These are phyloP conservation scores for Silurus meridionalis DNA, from an alignment of 2,113 vertebrate species.

Conservation along the genomic window DNA sequence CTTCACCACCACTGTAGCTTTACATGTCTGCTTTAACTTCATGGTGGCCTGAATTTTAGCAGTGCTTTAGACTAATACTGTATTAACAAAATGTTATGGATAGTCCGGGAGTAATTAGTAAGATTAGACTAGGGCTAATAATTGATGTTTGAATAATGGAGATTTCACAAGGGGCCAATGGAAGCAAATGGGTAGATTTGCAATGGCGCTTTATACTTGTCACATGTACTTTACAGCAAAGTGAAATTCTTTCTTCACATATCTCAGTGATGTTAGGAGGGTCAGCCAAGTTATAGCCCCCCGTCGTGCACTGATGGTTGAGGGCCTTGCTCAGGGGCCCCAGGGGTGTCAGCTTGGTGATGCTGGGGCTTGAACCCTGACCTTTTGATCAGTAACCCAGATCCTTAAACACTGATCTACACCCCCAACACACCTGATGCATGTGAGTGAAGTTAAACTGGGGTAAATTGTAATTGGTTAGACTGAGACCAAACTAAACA, in stretches of 20 bases:
- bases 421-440: neutral
- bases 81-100: too few species aligned
- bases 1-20: neutral
- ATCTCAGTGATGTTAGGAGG: too few species aligned
- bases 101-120: neutral
- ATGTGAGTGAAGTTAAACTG: neutral
- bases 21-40: neutral
- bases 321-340: too few species aligned
- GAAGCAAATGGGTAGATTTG: neutral
- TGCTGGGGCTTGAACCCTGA: too few species aligned
- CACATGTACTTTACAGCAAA: too few species aligned
- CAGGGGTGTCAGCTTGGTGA: too few species aligned
- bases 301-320: too few species aligned
- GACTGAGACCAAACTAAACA: neutral
- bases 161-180: too few species aligned
- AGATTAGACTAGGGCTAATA: neutral
- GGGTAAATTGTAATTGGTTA: neutral
- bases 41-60: neutral
- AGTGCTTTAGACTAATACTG: neutral
- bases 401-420: too few species aligned
- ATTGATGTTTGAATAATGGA: neutral
- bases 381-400: too few species aligned
- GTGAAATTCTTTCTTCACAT: too few species aligned
- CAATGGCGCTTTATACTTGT: neutral
- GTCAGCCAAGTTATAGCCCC: too few species aligned